Base-by-base conservation (phyloP, 2,888 invertebrate species). In the Saturnia japonica region DNA sequence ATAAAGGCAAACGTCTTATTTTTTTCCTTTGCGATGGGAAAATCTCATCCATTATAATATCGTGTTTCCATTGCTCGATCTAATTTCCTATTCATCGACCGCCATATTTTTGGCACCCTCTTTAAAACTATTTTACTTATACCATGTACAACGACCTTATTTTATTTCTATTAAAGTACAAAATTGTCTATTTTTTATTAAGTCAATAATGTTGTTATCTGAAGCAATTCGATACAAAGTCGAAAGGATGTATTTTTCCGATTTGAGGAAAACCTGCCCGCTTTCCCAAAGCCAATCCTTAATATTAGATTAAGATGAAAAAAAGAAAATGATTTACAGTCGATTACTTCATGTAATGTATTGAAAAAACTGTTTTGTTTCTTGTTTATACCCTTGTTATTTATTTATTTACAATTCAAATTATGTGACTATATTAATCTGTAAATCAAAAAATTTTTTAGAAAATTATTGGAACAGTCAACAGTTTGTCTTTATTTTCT, bases 11-110 rank as follows among this genome's bases (percentile, higher is more conserved):
- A 75, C 75, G 74, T 72, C 70, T 76, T 71, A 71, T 71, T 72
- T 71, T 72, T 75, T 78, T 77, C 74, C 73, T 68, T 75, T 74
- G 75, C 70, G 74, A 66, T 72, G 82, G 79, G 81, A 84, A 88
- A 88, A 88, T 86, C 79, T 83, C 81, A 82, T 85, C 82, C 82
- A 84, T 88, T 87, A 87, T 85, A 88, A 88, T 87, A 87, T 85
- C 83, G 83, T 83, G 85, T 85, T 84, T 82, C 83, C 78, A 81
- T 83, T 81, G 80, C 80, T 75, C 81, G 83, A 88, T 88, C 87
- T 90, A 88, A 91, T 90, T 91, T 89, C 87, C 87, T 84, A 89
- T 89, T 88, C 87, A 89, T 86, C 85, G 85, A 81, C 83, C 82
- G 80, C 81, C 82, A 84, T 84, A 83, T 87, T 88, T 86, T 81